These are phyloP conservation scores for Eupithecia dodoneata DNA, from an alignment of 2,888 invertebrate species.

Conservation along the genomic window DNA sequence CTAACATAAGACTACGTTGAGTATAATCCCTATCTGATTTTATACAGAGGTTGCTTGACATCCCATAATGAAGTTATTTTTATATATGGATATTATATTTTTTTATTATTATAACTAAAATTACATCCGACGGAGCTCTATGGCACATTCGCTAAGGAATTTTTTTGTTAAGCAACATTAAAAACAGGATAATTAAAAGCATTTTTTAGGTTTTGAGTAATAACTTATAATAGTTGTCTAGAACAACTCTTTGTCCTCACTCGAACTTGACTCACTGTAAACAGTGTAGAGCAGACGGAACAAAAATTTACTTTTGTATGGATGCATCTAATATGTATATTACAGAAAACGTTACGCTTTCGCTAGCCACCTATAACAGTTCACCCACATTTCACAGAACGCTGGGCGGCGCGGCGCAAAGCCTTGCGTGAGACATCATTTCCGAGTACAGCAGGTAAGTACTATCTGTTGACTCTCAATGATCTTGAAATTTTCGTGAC, in stretches of 20 bases:
- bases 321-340: background rate
- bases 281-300: background rate
- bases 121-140: background rate
- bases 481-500: conserved; percentile 21
- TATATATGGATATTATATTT: too few species aligned
- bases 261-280: background rate
- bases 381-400: background rate
- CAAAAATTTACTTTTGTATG: background rate
- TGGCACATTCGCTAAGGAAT: background rate
- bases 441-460: conserved; percentile 7
- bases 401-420: background rate
- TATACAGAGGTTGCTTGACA: background rate
- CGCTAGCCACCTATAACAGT: background rate
- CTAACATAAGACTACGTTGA: background rate
- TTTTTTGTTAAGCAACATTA: background rate
- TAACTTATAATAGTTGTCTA: background rate
- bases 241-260: background rate
- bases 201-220: background rate
- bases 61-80: too few species aligned
- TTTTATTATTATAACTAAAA: background rate
- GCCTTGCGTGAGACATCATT: conserved; percentile 1
- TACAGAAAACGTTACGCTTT: background rate
- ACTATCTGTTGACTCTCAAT: background rate
- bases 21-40: background rate
- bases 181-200: background rate